Evolutionary conservation across 2,113 vertebrate species (phyloP).

Genomic region (Leiothrix lutea): DNA sequence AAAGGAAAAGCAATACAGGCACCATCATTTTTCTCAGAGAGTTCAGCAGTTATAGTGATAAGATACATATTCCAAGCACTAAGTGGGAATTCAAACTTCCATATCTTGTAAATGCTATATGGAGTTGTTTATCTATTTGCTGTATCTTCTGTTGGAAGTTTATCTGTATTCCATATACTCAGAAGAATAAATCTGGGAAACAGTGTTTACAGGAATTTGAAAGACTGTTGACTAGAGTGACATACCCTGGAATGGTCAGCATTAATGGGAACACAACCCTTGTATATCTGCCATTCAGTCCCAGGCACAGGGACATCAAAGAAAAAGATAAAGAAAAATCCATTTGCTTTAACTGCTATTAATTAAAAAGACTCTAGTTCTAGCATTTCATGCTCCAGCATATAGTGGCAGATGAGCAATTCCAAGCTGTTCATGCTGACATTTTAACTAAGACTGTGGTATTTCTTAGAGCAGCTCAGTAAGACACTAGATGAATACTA

Average conservation of each 20-base stretch:
- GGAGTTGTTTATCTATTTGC: background rate
- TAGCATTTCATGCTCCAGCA: background rate
- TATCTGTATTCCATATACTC: background rate
- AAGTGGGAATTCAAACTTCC: background rate
- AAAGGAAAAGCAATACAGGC: background rate
- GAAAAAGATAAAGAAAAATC: background rate
- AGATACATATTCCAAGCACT: background rate
- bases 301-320: background rate
- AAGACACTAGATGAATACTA: background rate
- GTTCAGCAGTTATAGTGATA: background rate
- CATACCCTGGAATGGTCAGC: background rate
- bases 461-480: background rate
- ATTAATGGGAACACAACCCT: background rate
- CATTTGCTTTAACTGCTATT: background rate
- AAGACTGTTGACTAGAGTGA: background rate
- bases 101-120: background rate
- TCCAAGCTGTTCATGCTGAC: background rate
- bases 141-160: background rate
- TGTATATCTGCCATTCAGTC: background rate
- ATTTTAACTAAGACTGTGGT: background rate
- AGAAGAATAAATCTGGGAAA: background rate
- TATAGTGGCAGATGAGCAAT: background rate
- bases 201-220: background rate
- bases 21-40: background rate
- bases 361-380: background rate